Base-by-base conservation (phyloP, 1,140 invertebrate genomes). In the Delia radicum region DNA sequence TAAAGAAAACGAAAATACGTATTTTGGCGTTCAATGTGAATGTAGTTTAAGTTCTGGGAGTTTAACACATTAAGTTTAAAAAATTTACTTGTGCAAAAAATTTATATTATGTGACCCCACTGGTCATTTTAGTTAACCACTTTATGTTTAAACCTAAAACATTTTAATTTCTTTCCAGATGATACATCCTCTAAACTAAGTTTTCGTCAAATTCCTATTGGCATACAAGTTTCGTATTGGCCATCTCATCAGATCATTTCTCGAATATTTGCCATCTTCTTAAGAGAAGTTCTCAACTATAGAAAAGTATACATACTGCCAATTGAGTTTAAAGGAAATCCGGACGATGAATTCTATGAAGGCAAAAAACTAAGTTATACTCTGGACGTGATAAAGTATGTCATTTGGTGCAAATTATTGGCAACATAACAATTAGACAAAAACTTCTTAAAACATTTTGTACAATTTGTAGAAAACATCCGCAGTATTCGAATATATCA, bases 241-340 rank as follows among this genome's bases (percentile, higher is more conserved):
- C 78, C 90, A 3, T 89, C 90, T 0, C 92, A 93, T 78, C 89
- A 90, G 74, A 80, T 94, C 27, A 87, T 87, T 24, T 90, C 91
- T 0, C 83, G 89, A 67, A 88, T 93, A n/a, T 89, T 92, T 78
- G 89, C 88, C 76, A 92, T 93, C 46, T 89, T 93, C 75, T 80
- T 93, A 3, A 85, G 87, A 62, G 91, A 93, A 79, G 87, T 91
- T 2, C 80, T 93, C 2, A 90, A 91, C 2, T 94, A 93, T 80
- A 78, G 87, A 1, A 85, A 88, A 28, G 88, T 93, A 0, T 80
- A 80, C 21, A 81, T 93, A 2, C 77, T 82, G 26, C 79, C 80
- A 1, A 67, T 88, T 1, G 78, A 87, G 10, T 77, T 82, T 13
- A 83, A 88, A 21, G 87, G 90, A 73, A 78, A 87, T 75, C 88